phyloP scores from a whole-genome alignment of 2,888 invertebrate genomes.

The Chaitophorus viminalis region DNA sequence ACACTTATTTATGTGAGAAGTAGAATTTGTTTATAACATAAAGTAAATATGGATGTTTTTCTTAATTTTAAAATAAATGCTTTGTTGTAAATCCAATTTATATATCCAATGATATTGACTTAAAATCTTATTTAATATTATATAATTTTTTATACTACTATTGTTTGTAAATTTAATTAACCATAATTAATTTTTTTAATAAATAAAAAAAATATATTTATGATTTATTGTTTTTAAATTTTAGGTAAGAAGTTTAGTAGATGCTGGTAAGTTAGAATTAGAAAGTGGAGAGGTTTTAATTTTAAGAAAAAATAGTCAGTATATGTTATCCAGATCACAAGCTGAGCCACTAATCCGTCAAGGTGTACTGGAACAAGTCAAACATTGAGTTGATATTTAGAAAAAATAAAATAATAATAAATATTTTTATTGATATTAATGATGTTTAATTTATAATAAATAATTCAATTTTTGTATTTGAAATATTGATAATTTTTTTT shows the following conservation, averaged over 20 bases:
- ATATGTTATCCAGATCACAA: slow-evolving; percentile 86
- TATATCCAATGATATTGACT: no score
- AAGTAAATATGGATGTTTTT: no score
- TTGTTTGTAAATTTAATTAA: no score
- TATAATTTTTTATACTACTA: no score
- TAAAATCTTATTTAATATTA: no score
- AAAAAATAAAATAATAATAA: background rate
- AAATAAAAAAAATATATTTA: background rate
- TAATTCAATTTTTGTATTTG: background rate
- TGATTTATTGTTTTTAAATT: slow-evolving; percentile 60
- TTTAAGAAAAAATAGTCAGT: slow-evolving; percentile 90
- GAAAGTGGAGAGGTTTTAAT: slow-evolving; percentile 91
- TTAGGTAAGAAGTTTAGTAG: slow-evolving; percentile 80
- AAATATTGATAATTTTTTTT: background rate
- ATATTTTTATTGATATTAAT: background rate
- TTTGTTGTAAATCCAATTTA: no score
- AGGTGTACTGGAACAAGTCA: slow-evolving; percentile 85
- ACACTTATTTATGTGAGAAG: no score
- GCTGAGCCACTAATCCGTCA: slow-evolving; percentile 91
- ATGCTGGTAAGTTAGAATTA: slow-evolving; percentile 94
- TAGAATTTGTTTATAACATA: no score
- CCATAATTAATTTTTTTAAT: no score
- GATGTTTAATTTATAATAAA: background rate
- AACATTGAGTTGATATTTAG: slow-evolving; percentile 21
- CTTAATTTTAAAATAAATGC: no score